Evolutionary conservation across 2,797 vertebrate species (phyloP).

Genomic region (Chrysocyon brachyurus): DNA sequence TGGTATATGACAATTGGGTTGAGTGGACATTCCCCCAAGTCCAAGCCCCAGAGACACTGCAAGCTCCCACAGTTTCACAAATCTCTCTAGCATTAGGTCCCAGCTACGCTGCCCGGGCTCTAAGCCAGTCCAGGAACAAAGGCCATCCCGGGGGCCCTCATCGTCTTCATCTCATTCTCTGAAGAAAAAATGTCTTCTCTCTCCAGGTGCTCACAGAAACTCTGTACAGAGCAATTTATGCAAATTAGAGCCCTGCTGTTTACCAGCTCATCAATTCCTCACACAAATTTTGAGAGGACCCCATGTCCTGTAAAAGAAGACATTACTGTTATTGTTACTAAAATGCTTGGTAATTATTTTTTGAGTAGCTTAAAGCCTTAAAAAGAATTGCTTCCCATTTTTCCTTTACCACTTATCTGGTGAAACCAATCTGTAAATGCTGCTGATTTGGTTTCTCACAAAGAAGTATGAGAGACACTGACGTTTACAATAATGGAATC

Average conservation of each 20-base stretch:
- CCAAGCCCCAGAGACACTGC: neutral
- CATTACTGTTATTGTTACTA: neutral
- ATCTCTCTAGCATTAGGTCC: neutral
- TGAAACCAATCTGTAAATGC: neutral
- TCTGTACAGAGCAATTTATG: neutral
- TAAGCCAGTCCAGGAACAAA: neutral
- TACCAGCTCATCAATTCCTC: neutral
- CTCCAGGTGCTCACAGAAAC: neutral
- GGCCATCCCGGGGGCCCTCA: neutral
- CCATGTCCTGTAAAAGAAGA: neutral
- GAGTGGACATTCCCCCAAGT: neutral
- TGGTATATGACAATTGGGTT: neutral
- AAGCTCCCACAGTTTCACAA: neutral
- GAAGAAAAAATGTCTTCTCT: neutral
- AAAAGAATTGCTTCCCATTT: slow-evolving; percentile 18
- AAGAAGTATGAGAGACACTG: neutral
- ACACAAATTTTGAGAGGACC: neutral
- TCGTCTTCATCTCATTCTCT: neutral
- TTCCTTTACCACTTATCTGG: neutral
- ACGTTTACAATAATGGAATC: neutral
- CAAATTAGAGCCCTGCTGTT: neutral
- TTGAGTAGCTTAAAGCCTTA: slow-evolving; percentile 1
- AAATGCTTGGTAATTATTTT: slow-evolving; percentile 16
- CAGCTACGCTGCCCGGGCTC: neutral
- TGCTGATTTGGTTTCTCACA: neutral